Evolutionary conservation across 2,797 vertebrate species (phyloP).

Genomic region (Spondyliosoma cantharus): DNA sequence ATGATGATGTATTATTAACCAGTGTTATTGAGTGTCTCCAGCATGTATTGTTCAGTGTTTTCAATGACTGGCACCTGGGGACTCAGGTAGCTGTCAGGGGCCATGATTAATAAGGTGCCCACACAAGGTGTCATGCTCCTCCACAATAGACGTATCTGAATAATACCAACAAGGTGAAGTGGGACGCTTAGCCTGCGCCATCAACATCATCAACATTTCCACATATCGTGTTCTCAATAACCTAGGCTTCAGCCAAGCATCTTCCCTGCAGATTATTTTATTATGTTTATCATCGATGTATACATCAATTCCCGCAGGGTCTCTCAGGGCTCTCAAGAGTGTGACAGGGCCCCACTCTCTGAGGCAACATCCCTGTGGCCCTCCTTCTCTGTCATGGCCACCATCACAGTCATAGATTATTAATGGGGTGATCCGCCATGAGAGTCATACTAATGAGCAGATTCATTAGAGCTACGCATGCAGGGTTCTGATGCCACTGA

Average conservation of each 20-base stretch:
- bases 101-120: conserved; percentile 37
- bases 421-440: conserved; percentile 72
- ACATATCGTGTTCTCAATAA: conserved; percentile 8
- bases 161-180: conserved; percentile 24
- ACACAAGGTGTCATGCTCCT: conserved; percentile 10
- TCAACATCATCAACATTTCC: neutral
- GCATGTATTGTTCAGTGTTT: conserved; percentile 56
- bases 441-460: conserved; percentile 77
- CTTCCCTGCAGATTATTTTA: conserved; percentile 19
- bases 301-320: conserved; percentile 2
- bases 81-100: conserved; percentile 21
- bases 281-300: conserved; percentile 25
- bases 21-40: conserved; percentile 54
- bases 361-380: conserved; percentile 38
- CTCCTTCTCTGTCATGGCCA: conserved; percentile 54
- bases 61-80: conserved; percentile 51
- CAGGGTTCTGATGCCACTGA: conserved; percentile 35
- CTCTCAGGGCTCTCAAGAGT: conserved; percentile 20
- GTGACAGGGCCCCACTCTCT: conserved; percentile 50
- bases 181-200: neutral
- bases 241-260: conserved; percentile 9
- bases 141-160: conserved; percentile 19
- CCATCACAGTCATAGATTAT: conserved; percentile 73
- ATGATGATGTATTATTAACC: conserved; percentile 76
- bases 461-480: conserved; percentile 72